Percentiles rank a stretch among this genome's conserved stretches.
phyloP scores from a whole-genome alignment of 1,140 invertebrate species.

The Akabosia matsudoensis region DNA sequence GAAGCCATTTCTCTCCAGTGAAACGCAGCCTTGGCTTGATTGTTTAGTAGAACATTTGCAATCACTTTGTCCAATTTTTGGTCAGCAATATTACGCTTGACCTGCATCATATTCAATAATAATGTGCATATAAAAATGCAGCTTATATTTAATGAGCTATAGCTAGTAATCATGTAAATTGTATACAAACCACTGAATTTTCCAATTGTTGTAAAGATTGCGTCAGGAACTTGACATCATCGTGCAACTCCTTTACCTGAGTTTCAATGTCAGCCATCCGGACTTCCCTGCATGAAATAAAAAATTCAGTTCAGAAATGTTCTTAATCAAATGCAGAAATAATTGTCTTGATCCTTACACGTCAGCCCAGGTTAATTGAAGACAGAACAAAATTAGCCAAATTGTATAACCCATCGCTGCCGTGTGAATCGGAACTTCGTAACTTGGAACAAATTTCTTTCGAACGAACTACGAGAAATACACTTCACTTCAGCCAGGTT shows the following conservation, averaged over 20 bases:
- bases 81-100: constrained; percentile 27
- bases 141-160: background rate
- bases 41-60: background rate
- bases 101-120: constrained; percentile 8
- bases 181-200: background rate
- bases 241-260: background rate
- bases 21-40: constrained; percentile 13
- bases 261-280: background rate
- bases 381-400: too few species aligned
- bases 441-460: too few species aligned
- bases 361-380: too few species aligned
- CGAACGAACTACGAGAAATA: too few species aligned
- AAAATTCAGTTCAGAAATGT: too few species aligned
- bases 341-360: too few species aligned
- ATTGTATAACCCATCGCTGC: too few species aligned
- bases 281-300: background rate
- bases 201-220: background rate
- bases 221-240: background rate
- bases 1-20: constrained; percentile 22
- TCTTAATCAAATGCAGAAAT: too few species aligned
- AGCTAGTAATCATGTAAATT: background rate
- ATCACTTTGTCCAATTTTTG: constrained; percentile 25
- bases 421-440: too few species aligned
- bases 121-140: too few species aligned
- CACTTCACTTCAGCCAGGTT: too few species aligned